Percentiles rank a stretch among this genome's conserved stretches.
phyloP scores from a whole-genome alignment of 2,797 vertebrate species.

The Peromyscus aztecus region DNA sequence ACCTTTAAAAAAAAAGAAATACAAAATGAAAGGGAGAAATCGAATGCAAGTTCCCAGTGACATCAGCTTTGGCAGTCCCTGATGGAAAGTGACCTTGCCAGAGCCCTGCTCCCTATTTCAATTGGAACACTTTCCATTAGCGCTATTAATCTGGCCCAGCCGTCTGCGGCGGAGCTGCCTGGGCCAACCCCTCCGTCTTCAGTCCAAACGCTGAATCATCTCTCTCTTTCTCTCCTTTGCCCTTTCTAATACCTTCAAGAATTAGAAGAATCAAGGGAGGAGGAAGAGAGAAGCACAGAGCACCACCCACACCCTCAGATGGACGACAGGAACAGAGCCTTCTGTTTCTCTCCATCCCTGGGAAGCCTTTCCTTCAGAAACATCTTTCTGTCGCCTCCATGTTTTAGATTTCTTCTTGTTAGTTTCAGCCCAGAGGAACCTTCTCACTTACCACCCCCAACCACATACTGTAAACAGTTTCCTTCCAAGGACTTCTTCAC shows the following conservation, averaged over 20 bases:
- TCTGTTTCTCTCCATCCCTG: neutral
- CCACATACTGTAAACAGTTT: constrained; percentile 34
- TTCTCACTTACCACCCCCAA: constrained; percentile 14
- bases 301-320: neutral
- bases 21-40: neutral
- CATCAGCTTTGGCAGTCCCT: constrained; percentile 74
- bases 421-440: constrained; percentile 24
- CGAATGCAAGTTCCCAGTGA: constrained; percentile 59
- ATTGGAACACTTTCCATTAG: constrained; percentile 71
- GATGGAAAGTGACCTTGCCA: constrained; percentile 72
- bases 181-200: neutral
- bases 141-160: constrained; percentile 27
- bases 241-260: constrained; percentile 63
- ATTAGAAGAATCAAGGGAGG: neutral
- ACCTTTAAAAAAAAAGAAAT: constrained; percentile 32
- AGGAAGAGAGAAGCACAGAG: neutral
- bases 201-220: constrained; percentile 71
- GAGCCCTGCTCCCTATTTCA: constrained; percentile 31
- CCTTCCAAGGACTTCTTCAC: neutral
- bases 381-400: neutral
- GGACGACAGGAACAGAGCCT: neutral
- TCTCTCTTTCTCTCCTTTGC: neutral
- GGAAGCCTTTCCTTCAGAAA: constrained; percentile 26
- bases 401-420: constrained; percentile 16
- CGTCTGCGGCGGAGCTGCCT: neutral